Conservation (phyloP, 2,888 invertebrate genomes). For the Yponomeuta evonymella region DNA sequence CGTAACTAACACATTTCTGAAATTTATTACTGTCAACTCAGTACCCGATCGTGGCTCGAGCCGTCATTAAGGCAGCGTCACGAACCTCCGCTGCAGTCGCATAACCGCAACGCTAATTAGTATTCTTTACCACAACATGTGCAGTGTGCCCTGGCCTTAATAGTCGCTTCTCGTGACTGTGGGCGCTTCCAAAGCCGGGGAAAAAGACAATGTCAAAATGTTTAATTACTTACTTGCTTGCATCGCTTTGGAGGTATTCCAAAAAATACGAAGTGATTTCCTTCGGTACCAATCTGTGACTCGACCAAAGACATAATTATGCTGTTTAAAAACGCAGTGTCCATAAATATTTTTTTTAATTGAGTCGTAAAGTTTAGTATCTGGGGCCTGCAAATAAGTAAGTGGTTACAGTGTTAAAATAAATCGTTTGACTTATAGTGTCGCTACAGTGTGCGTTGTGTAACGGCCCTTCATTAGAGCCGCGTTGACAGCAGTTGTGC, state of each 20-base stretch:
- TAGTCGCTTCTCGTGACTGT: constrained; percentile 49
- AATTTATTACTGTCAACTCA: constrained; percentile 41
- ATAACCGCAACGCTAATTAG: constrained; percentile 66
- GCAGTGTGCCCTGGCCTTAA: constrained; percentile 37
- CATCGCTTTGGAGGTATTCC: neutral
- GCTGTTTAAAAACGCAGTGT: constrained; percentile 10
- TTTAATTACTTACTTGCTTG: neutral
- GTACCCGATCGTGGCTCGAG: neutral
- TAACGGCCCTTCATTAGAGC: constrained; percentile 75
- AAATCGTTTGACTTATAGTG: constrained; percentile 54
- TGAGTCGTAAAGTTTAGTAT: neutral
- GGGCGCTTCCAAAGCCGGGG: constrained; percentile 17
- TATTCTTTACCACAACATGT: constrained; percentile 40
- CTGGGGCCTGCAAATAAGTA: neutral
- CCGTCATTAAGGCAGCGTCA: constrained; percentile 37
- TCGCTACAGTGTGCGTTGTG: constrained; percentile 70
- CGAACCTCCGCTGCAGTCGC: constrained; percentile 54
- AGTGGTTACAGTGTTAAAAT: neutral
- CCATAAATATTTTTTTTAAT: constrained; percentile 5
- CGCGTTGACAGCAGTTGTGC: constrained; percentile 73
- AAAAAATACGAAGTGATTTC: constrained; percentile 14
- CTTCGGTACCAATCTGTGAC: constrained; percentile 9
- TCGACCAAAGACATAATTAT: neutral
- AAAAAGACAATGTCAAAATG: constrained; percentile 14
- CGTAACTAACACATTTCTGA: constrained; percentile 30